These are phyloP conservation scores for Agelas oroides DNA, from an alignment of 37 sponge, comb jelly and placozoan genomes.

Conservation along the genomic window DNA sequence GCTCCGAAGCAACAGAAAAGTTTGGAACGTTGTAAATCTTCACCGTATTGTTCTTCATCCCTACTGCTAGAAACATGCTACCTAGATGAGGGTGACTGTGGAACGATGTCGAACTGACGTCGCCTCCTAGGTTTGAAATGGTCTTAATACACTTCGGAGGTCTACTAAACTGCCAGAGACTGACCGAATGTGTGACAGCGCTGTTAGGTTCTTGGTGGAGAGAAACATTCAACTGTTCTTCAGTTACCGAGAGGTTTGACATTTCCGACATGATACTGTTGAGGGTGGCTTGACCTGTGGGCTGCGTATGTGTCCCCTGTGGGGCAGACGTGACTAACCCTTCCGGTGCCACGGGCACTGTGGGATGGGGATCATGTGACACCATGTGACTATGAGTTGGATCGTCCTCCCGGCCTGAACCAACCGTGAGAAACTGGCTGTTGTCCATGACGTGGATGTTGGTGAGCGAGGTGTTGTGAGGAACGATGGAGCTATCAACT, in stretches of 20 bases:
- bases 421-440: constrained; percentile 55
- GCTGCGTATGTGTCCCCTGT: no score
- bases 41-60: constrained; percentile 39
- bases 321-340: no score
- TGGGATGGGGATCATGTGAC: no score
- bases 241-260: background rate
- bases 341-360: no score
- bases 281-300: no score
- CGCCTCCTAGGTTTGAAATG: constrained; percentile 21
- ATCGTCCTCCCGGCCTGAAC: background rate
- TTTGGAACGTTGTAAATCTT: constrained; percentile 69
- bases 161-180: constrained; percentile 55
- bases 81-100: constrained; percentile 39
- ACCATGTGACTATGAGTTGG: no score
- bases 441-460: constrained; percentile 51
- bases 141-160: constrained; percentile 26
- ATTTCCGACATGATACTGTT: background rate
- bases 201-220: background rate
- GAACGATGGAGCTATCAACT: constrained; percentile 10
- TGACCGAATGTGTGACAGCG: background rate
- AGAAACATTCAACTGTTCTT: background rate
- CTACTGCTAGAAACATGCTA: constrained; percentile 58
- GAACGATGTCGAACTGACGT: constrained; percentile 25
- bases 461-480: constrained; percentile 39
- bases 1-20: constrained; percentile 56